phyloP scores from a whole-genome alignment of 2,797 vertebrate species.

The Tarsius wallacei region DNA sequence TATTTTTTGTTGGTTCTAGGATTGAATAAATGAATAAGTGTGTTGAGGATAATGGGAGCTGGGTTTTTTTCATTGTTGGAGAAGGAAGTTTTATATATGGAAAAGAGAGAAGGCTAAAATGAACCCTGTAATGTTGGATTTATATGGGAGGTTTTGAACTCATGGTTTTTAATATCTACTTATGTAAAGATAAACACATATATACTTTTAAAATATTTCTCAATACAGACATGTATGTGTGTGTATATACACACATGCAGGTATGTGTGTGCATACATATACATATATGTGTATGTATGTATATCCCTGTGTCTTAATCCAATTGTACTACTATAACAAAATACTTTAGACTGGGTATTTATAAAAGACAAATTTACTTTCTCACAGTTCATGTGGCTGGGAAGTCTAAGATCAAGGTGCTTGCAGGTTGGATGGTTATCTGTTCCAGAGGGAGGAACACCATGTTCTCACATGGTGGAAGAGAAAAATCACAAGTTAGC shows the following conservation, averaged over 20 bases:
- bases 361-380: not conserved
- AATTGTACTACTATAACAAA: not conserved
- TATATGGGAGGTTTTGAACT: slow-evolving; percentile 25
- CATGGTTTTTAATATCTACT: slow-evolving; percentile 16
- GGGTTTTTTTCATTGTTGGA: slow-evolving; percentile 7
- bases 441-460: not conserved
- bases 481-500: not conserved
- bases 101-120: slow-evolving; percentile 4
- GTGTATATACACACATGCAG: not conserved
- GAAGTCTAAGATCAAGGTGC: not conserved
- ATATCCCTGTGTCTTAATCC: not conserved
- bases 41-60: not conserved
- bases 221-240: not conserved
- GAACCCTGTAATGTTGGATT: not conserved
- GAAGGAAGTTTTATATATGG: not conserved
- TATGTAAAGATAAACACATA: not conserved
- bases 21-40: not conserved
- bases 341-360: not conserved
- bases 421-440: not conserved
- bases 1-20: slow-evolving; percentile 1
- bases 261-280: not conserved
- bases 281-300: not conserved
- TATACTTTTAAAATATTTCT: no score
- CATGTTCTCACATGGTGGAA: not conserved
- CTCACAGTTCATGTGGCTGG: not conserved